Evolutionary conservation across 2,888 invertebrate genomes (phyloP), one percentile per base, ranked within the genome.

Genomic region (Ptilodon capucinus): DNA sequence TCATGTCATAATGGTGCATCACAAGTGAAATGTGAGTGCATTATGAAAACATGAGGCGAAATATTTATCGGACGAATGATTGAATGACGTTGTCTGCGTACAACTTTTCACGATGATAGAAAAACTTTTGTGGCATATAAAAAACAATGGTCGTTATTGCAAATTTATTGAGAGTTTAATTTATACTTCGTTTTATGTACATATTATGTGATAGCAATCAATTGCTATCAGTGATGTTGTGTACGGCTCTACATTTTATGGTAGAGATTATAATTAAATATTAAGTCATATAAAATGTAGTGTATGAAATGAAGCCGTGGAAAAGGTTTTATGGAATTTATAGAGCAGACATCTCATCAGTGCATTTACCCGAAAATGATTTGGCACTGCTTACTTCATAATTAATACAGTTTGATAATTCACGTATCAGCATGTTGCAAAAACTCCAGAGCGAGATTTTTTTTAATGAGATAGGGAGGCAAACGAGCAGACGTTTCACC

Each of bases 41-140:
- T 83, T 80, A 84, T 67, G 74, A 72, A 81, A 80, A 81, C 84
- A 84, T 84, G 84, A 84, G 78, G 68, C 66, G 70, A 79, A 78
- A 83, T 81, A 81, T 82, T 82, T 82, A 84, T 85, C 76, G 77
- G 57, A 36, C 56, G 60, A 64, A 80, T 84, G 83, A 84, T 82
- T 79, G 79, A 84, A 67, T 57, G 71, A 59, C 64, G 63, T 54
- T 59, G 58, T 58, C 64, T 44, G 52, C 48, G 57, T 54, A 65
- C 54, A 42, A 44, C 42, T 48, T 34, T 34, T 42, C 39, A 45
- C 11, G 36, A 46, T 43, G 43, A 40, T 23, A 28, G 30, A 34
- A 44, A 36, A 44, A 32, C 16, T 8, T 43, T 21, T 16, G 11
- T 3, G 32, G 14, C n/a, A 28, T n/a, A 14, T 14, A 14, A 32